phyloP scores from a whole-genome alignment of 2,888 invertebrate species.

The Halictus quadricinctus region DNA sequence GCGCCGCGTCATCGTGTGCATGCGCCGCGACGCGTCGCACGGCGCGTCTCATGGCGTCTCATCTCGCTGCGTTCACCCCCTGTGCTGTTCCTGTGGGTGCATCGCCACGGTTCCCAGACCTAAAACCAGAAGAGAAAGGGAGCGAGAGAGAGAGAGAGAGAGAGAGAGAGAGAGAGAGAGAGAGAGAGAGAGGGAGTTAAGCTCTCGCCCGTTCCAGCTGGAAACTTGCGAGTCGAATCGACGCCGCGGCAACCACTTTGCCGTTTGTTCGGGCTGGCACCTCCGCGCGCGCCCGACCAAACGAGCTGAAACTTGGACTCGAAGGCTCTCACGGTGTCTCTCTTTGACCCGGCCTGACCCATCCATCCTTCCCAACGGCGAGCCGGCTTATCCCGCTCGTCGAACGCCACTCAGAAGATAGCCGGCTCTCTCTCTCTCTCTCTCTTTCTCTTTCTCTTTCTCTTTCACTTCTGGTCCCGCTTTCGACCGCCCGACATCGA shows the following conservation, averaged over 20 bases:
- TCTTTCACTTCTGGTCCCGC: background rate
- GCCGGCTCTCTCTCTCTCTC: background rate
- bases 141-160: background rate
- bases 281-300: slow-evolving; percentile 1
- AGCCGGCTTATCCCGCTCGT: background rate
- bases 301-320: slow-evolving; percentile 15
- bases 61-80: background rate
- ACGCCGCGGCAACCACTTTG: slow-evolving; percentile 28
- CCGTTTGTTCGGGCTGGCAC: slow-evolving; percentile 36
- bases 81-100: background rate
- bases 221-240: slow-evolving; percentile 40
- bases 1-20: slow-evolving; percentile 51
- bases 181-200: background rate
- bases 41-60: slow-evolving; percentile 21
- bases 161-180: background rate
- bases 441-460: background rate
- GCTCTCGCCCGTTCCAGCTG: background rate
- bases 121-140: background rate
- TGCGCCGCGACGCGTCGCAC: slow-evolving; percentile 20
- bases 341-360: slow-evolving; percentile 26
- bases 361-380: background rate
- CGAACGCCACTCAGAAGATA: slow-evolving; percentile 25
- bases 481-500: background rate
- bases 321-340: background rate
- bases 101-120: background rate